Base-by-base conservation (phyloP, 2,888 invertebrate species). In the Smittia sp. region DNA sequence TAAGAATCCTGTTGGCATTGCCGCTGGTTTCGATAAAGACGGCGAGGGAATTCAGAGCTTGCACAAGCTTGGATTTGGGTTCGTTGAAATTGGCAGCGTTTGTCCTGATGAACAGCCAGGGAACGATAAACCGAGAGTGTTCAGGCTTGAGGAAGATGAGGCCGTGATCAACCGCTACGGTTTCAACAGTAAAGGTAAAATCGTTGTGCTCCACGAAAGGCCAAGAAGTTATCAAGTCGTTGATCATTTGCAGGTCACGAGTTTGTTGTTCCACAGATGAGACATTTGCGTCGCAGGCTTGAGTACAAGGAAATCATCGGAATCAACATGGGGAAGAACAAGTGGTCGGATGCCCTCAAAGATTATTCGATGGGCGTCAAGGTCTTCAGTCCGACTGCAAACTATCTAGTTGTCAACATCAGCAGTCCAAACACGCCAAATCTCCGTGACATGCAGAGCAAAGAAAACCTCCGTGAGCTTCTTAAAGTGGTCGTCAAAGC, bases 21-120 rank as follows among this genome's bases (percentile, higher is more conserved):
- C 98, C 25, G 99, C 98, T 74, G 99, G 98, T 2, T 98, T 98
- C 84, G 99, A 99, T 82, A 99, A 99, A 82, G 90, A 98, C 83
- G 98, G 90, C 3, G 96, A 98, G 84, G 96, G 94, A 18, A 85
- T 97, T 1, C 82, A 88, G 77, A 93, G 94, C 0, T 83, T 99
- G 52, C 85, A 88, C 75, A 88, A 89, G 78, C 83, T 95, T 74
- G 98, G 98, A 0, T 98, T 99, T 83, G 93, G 98, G 3, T 94
- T 97, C 81, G 89, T 98, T 22, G 98, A 99, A 86, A 89, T 99
- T 77, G 98, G 98, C 75, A 95, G 96, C 2, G 90, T 99, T 0
- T 99, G 98, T 1, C 98, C 98, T 0, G 80, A 89, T 77, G 93
- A 98, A 0, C 99, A 99, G 81, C n/a, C 20, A 15, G 99, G 99